phyloP scores from a whole-genome alignment of 2,797 vertebrate species.

The Poeciliopsis presidionis region DNA sequence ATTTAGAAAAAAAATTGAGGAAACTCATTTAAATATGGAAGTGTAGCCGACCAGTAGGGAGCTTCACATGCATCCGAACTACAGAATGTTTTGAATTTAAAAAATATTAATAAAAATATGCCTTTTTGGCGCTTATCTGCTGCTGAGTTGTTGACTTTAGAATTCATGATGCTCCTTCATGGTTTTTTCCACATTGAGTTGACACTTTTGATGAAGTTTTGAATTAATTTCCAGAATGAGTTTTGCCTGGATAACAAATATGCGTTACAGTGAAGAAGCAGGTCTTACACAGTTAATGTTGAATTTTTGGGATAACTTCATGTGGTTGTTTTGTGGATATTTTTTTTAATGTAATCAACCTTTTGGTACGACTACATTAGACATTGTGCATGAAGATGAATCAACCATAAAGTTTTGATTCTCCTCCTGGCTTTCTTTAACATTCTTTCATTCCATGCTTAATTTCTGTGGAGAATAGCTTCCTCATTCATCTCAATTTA shows the following conservation, averaged over 20 bases:
- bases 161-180: neutral
- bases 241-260: neutral
- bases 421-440: conserved; percentile 8
- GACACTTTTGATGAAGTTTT: neutral
- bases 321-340: neutral
- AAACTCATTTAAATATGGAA: neutral
- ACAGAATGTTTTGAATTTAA: neutral
- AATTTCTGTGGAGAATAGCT: conserved; percentile 47
- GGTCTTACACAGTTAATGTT: neutral
- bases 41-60: too few species aligned
- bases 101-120: too few species aligned
- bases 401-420: neutral
- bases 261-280: neutral
- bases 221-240: neutral
- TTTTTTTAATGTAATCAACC: too few species aligned
- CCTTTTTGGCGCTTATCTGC: neutral
- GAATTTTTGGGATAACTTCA: neutral
- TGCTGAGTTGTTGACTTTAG: neutral
- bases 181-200: neutral
- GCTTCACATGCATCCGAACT: neutral
- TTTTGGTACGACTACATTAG: neutral
- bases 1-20: neutral
- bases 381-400: neutral
- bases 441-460: conserved; percentile 30
- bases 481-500: conserved; percentile 55